Conservation (phyloP, 2,797 vertebrate species). For the Coreius guichenoti region DNA sequence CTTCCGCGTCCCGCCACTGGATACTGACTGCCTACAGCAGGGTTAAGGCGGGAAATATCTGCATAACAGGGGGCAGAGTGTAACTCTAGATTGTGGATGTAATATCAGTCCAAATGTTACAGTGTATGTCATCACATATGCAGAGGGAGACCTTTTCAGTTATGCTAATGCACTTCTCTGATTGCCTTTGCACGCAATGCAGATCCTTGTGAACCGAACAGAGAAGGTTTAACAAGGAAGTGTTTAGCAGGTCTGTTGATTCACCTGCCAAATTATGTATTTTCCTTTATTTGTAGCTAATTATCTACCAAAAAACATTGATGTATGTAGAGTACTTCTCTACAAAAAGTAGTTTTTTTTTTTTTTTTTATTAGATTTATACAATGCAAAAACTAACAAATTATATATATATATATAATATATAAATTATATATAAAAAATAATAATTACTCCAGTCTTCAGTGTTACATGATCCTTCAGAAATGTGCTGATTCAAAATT, state of each 20-base stretch:
- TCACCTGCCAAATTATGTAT: not conserved
- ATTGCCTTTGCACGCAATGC: conserved; percentile 48
- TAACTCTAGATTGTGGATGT: conserved; percentile 56
- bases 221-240: conserved; percentile 8
- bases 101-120: conserved; percentile 59
- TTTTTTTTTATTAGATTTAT: too few species aligned
- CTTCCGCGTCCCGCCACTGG: conserved; percentile 40
- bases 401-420: too few species aligned
- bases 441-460: not conserved
- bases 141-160: conserved; percentile 28
- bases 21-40: conserved; percentile 24
- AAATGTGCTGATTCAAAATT: conserved; percentile 3
- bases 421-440: too few species aligned
- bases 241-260: not conserved
- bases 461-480: not conserved
- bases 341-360: too few species aligned
- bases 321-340: not conserved
- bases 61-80: conserved; percentile 26
- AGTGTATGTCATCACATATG: conserved; percentile 40
- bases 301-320: not conserved
- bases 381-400: too few species aligned
- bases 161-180: conserved; percentile 31
- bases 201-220: not conserved
- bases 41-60: conserved; percentile 9
- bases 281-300: not conserved